Base-by-base conservation (phyloP, 2,888 invertebrate genomes). In the Eremobia ochroleuca region DNA sequence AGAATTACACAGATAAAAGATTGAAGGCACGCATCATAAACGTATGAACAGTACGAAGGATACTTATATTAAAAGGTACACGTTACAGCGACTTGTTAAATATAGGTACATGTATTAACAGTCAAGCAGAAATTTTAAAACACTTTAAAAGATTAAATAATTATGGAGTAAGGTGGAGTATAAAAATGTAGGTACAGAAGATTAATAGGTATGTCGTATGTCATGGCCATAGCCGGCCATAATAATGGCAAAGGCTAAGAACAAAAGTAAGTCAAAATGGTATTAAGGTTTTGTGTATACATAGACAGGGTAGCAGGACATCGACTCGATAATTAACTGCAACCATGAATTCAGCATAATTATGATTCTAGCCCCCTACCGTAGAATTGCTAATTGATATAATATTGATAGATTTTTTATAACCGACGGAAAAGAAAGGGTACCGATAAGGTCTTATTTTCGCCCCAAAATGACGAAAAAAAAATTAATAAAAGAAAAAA, bases 11-110 rank as follows among this genome's bases (percentile, higher is more conserved):
- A 85, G 85, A 77, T 80, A 87, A 81, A 85, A 81, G 86, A 86
- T 83, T 78, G 85, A 93, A 93, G 93, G 93, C 93, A 93, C 93
- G 88, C 88, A 88, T 90, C 65, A 79, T 89, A 89, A 89, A 90
- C 85, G 77, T 90, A 89, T 85, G 61, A 70, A 85, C 68, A 87
- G 65, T 87, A 82, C 40, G 67, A 84, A 86, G 43, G 28, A 73
- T 71, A 70, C 73, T 74, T 74, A 69, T 58, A 61, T 65, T 69
- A 69, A 49, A 59, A 77, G 49, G 28, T 76, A 82, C 28, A 81
- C 46, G 49, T 67, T 67, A 76, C 37, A 83, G 76, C 64, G 58
- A 73, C 28, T 43, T 34, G n/a, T 61, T 85, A 58, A 75, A 65
- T 52, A 69, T 37, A 43, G 2, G 9, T 37, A 75, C 46, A 67